A percentile compares a stretch with the other conserved stretches of the same genome.
Conservation (phyloP, 2,888 invertebrate species). For the Nymphalis urticae region DNA sequence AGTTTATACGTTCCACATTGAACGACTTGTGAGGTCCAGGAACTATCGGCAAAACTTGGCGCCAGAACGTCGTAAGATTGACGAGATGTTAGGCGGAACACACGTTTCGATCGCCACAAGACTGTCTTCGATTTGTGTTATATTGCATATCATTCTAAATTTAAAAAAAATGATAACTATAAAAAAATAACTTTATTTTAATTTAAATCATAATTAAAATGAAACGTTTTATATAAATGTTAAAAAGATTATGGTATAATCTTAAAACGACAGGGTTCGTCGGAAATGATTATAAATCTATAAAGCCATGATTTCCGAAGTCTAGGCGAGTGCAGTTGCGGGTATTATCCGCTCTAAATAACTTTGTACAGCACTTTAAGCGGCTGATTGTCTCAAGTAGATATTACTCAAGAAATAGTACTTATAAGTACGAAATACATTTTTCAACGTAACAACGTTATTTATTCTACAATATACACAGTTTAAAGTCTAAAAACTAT, state of each 20-base stretch:
- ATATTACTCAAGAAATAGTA: neutral
- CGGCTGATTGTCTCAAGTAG: neutral
- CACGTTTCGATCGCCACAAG: neutral
- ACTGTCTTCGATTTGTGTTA: neutral
- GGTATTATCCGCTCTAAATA: neutral
- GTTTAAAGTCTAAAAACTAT: neutral
- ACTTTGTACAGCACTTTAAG: neutral
- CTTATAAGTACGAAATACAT: neutral
- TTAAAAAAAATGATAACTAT: too few species aligned
- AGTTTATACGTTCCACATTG: conserved; percentile 70
- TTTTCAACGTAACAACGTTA: neutral
- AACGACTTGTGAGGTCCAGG: conserved; percentile 40
- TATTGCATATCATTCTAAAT: too few species aligned
- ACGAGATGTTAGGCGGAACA: neutral
- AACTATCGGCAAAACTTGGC: conserved; percentile 51
- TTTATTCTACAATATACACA: neutral
- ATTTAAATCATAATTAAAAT: too few species aligned
- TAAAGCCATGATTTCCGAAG: too few species aligned
- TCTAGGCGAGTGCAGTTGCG: too few species aligned
- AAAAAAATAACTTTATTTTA: too few species aligned
- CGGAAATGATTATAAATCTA: too few species aligned
- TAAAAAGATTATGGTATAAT: too few species aligned
- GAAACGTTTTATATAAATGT: too few species aligned
- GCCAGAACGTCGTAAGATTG: conserved; percentile 50
- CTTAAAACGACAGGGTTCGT: too few species aligned